Base-by-base conservation (phyloP, 2,888 invertebrate genomes). In the Chaitophorus viminalis region DNA sequence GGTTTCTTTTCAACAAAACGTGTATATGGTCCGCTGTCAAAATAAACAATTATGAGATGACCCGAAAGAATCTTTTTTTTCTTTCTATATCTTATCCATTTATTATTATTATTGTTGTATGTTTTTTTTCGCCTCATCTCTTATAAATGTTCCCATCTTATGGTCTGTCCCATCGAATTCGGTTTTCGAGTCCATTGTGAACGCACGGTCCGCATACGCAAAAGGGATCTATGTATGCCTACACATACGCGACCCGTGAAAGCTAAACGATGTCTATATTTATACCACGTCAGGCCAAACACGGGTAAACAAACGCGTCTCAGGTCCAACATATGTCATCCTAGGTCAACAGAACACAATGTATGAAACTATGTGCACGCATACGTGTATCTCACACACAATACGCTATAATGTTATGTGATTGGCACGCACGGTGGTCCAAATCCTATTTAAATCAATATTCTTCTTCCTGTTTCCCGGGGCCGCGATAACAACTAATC, bases 241-340 rank as follows among this genome's bases (percentile, higher is more conserved):
- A 11, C n/a, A 25, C 3, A 5, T 65, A 21, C 60, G 75, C 29
- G 29, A 36, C 11, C 46, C 29, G 87, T 81, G 79, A 81, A 87
- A 87, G 31, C 81, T 87, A 87, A 87, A 87, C 74, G 87, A 87
- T 87, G 65, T 60, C 65, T 87, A 3, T 46, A 39, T 87, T 65
- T 87, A 87, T 81, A 74, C 74, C 60, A 36, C 74, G 39, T n/a
- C 9, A 29, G 21, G 29, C 78, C 72, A 78, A 81, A 87, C 87
- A 79, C 11, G 87, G 65, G 81, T 87, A 87, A 87, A 87, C 79
- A 87, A 87, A 81, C 86, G 39, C 86, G 72, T 87, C 79, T 79
- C 31, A 17, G 25, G 39, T 39, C 75, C 60, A 29, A 83, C 54
- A 70, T n/a, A 11, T 29, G 25, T 70, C 29, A 70, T 68, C 70